Evolutionary conservation across 2,888 invertebrate species (phyloP), one percentile per base, ranked within the genome.

Genomic region (Nezara viridula): DNA sequence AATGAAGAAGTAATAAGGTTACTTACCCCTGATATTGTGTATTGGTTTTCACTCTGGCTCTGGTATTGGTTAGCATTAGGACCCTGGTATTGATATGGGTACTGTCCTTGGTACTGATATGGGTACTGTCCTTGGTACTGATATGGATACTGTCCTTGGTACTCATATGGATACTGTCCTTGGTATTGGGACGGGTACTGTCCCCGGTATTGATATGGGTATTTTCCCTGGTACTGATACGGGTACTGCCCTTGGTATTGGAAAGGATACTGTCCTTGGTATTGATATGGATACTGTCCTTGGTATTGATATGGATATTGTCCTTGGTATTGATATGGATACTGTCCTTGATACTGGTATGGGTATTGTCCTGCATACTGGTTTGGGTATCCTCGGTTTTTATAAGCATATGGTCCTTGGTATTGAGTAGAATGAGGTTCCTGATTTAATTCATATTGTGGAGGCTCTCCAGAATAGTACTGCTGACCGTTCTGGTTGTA

Each of bases 131-230:
- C 44, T 10, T 44, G 44, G 44, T 44, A 44, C 44, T 81, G 81
- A 44, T n/a, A 40, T n/a, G 81, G 81, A 44, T 44, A 81, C 10
- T 44, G 44, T 40, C 81, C 81, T 44, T 24, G 81, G 81, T 24
- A 81, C n/a, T 40, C 44, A 44, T 3, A 44, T 24, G 40, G 40
- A 21, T 81, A 81, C 6, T n/a, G 44, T 44, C 81, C 81, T 16
- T n/a, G 7, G 81, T 47, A 81, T 44, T 81, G 81, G 81, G 24
- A 44, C n/a, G 81, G 81, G 81, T 81, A 81, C 6, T 44, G 44
- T 24, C 81, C 81, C n/a, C n/a, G 44, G 44, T 44, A 44, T 44
- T 44, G 44, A 10, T 44, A 44, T 44, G 44, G 44, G 44, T 44
- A 44, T 44, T 44, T 5, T 44, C 44, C 44, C 10, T 44, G 5